Evolutionary conservation across 1,140 invertebrate species (phyloP).

Genomic region (Lamellibrachia luymesi): DNA sequence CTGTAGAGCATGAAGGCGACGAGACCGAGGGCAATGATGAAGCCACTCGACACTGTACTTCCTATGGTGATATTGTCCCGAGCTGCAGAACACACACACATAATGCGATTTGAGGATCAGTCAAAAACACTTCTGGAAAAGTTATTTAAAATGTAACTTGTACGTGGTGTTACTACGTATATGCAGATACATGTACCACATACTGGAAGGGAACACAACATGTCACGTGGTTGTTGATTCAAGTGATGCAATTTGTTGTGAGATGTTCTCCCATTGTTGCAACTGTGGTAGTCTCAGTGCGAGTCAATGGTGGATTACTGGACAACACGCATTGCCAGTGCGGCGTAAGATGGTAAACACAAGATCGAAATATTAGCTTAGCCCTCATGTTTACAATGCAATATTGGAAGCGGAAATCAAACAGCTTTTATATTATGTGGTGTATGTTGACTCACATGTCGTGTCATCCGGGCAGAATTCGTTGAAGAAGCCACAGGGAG

Average conservation of each 20-base stretch:
- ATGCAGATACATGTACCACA: too few relatives aligned
- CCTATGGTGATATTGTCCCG: conserved; percentile 61
- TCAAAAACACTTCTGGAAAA: background rate
- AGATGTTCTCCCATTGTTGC: too few relatives aligned
- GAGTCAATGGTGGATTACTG: too few relatives aligned
- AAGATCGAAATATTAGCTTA: too few relatives aligned
- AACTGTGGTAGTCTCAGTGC: too few relatives aligned
- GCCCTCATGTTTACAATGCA: background rate
- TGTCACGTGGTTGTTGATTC: too few relatives aligned
- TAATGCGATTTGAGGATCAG: background rate
- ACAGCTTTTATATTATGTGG: background rate
- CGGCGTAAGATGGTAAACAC: too few relatives aligned
- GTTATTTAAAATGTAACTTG: too few relatives aligned
- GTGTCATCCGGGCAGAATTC: conserved; percentile 68
- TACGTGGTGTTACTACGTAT: too few relatives aligned
- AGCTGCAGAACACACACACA: conserved; percentile 12
- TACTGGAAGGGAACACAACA: too few relatives aligned
- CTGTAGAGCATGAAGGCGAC: conserved; percentile 67
- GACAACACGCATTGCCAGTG: too few relatives aligned
- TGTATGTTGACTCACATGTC: conserved; percentile 27
- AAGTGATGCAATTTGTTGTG: too few relatives aligned
- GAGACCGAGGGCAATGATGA: conserved; percentile 73
- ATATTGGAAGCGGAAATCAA: background rate
- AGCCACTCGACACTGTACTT: conserved; percentile 76
- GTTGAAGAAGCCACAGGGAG: conserved; percentile 83